Evolutionary conservation across 2,113 vertebrate genomes (phyloP).

Genomic region (Perognathus longimembris): DNA sequence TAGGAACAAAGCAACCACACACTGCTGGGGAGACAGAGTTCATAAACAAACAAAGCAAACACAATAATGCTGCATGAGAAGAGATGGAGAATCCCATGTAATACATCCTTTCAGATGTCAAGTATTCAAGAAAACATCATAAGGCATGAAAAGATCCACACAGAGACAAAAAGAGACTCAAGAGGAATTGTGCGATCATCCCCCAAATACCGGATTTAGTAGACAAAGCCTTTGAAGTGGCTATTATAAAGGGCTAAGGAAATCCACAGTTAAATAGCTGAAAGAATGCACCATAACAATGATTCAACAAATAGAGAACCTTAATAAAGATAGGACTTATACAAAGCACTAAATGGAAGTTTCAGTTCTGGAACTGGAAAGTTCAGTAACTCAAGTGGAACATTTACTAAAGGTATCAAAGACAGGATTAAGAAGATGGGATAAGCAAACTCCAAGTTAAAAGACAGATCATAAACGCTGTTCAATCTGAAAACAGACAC

Average conservation of each 20-base stretch:
- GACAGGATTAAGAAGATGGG: neutral
- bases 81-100: neutral
- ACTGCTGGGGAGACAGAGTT: neutral
- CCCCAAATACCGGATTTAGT: neutral
- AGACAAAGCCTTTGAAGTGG: slow-evolving; percentile 25
- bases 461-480: neutral
- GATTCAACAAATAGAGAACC: neutral
- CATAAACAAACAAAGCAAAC: neutral
- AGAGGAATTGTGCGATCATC: neutral
- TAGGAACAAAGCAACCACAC: neutral
- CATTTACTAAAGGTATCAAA: neutral
- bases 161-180: neutral
- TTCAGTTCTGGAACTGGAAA: neutral
- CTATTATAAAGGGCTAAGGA: slow-evolving; percentile 2
- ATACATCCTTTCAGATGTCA: neutral
- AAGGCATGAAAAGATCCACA: neutral
- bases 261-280: neutral
- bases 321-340: neutral
- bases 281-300: neutral
- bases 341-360: neutral
- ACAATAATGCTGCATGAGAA: neutral
- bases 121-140: neutral
- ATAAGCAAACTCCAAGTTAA: neutral
- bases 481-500: neutral
- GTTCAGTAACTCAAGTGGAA: neutral